Base-by-base conservation (phyloP, 1,140 invertebrate species). In the Cataglyphis hispanica region DNA sequence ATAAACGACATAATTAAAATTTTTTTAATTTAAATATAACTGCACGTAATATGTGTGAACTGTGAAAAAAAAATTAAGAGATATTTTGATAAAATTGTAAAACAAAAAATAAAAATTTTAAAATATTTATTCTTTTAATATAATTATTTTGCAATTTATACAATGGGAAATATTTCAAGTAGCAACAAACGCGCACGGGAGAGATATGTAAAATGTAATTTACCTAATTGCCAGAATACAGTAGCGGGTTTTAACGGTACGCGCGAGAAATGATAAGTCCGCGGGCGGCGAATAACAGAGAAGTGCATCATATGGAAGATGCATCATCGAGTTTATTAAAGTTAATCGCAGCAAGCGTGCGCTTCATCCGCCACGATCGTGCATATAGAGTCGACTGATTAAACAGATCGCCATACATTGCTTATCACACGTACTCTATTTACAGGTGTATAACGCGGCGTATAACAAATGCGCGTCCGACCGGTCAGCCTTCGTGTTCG, bases 391-490 rank as follows among this genome's bases (percentile, higher is more conserved):
- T 61, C 25, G 27, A 27, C 67, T 83, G 78, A 83, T 83, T 83
- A 72, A 83, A 83, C 67, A 40, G 67, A 83, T 83, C 60, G 63
- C 69, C 76, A 37, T 34, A 80, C 76, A 64, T 69, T 78, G 66
- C 78, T 83, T 83, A 83, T 83, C 78, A 72, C 78, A 60, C 78
- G 78, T 83, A n/a, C 53, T 60, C 53, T 46, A 60, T 74, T 83
- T 83, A 83, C 78, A 72, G 53, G 67, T 72, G 66, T 58, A 70
- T 81, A 72, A 81, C 66, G 53, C 37, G 50, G 0, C 37, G n/a
- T 72, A 72, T 72, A 83, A 83, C 61, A 74, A 83, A 83, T 83
- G 67, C 67, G 25, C 19, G 67, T 50, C 13, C 67, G 8, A 72
- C 53, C 78, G 31, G 22, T 25, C 46, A 11, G 46, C 8, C 78